phyloP scores from a whole-genome alignment of 2,888 invertebrate genomes.

The Timandra comae region DNA sequence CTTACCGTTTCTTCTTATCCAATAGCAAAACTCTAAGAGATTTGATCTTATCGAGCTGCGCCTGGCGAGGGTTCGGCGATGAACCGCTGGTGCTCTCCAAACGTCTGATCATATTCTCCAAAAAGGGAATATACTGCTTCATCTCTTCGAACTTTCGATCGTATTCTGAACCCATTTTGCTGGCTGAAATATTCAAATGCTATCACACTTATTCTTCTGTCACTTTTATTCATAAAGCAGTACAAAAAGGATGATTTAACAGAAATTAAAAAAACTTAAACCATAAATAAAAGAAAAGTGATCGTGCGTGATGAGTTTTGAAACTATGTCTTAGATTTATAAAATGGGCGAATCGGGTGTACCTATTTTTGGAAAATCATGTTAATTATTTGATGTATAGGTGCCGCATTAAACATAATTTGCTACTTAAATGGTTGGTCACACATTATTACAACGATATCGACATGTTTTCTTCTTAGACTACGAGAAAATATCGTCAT shows the following conservation, averaged over 20 bases:
- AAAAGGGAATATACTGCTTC: conserved; percentile 84
- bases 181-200: conserved; percentile 31
- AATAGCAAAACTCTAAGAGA: conserved; percentile 78
- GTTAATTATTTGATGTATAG: too few species aligned
- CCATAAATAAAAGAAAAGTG: not conserved
- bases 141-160: conserved; percentile 79
- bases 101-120: conserved; percentile 81
- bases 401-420: too few species aligned
- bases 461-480: too few species aligned
- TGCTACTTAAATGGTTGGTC: too few species aligned
- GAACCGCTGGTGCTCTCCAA: conserved; percentile 69
- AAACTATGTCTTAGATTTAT: too few species aligned
- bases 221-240: not conserved
- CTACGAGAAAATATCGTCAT: too few species aligned
- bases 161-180: conserved; percentile 69
- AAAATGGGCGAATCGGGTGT: too few species aligned
- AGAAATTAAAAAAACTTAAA: too few species aligned
- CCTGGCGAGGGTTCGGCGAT: conserved; percentile 70
- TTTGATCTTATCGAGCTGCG: conserved; percentile 79
- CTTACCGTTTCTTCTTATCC: conserved; percentile 76
- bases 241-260: not conserved
- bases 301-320: too few species aligned
- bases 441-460: too few species aligned
- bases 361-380: too few species aligned
- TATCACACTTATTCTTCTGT: conserved; percentile 1